Base-by-base conservation (phyloP, 2,888 invertebrate genomes). In the Xylophagus ater region DNA sequence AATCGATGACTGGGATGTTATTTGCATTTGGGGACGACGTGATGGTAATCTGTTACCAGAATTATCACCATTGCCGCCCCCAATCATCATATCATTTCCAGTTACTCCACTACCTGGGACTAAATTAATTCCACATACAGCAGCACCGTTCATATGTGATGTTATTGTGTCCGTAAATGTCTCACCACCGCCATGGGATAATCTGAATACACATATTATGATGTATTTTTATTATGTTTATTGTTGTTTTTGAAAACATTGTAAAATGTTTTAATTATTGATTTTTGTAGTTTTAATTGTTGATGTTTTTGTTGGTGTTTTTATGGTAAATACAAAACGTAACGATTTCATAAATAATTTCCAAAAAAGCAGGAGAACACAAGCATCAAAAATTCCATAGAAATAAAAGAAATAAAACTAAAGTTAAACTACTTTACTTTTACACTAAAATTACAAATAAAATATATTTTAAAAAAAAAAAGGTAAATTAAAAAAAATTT, bases 1-100 rank as follows among this genome's bases (percentile, higher is more conserved):
- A 12, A 34, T 31, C 26, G 44, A 38, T 19, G 42, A 35, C 26
- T 35, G 32, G n/a, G n/a, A 52, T 34, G 53, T 46, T 20, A 54
- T 53, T 47, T 56, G 55, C 26, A 55, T 51, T 45, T 56, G 57
- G 42, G 56, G 56, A 34, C 60, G 56, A 44, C 58, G 55, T 39
- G 56, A 49, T 42, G 53, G 48, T 46, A 57, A 47, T 42, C 58
- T 53, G 34, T 51, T 51, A 30, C 43, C 43, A 29, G 35, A 53
- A 35, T 50, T 50, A 31, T 40, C 43, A 24, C 36, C 41, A 36
- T 43, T 47, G 36, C 47, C 47, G 23, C 49, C 49, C 43, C 50
- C 47, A 39, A 45, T 47, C 32, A 36, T 44, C 41, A 42, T 45
- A 33, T 51, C 41, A 34, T 42, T 39, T 33, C 46, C 46, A 42